A percentile compares a stretch with the other conserved stretches of the same genome.
Evolutionary conservation across 2,888 invertebrate genomes (phyloP).

Genomic region (Dasysyrphus albostriatus): DNA sequence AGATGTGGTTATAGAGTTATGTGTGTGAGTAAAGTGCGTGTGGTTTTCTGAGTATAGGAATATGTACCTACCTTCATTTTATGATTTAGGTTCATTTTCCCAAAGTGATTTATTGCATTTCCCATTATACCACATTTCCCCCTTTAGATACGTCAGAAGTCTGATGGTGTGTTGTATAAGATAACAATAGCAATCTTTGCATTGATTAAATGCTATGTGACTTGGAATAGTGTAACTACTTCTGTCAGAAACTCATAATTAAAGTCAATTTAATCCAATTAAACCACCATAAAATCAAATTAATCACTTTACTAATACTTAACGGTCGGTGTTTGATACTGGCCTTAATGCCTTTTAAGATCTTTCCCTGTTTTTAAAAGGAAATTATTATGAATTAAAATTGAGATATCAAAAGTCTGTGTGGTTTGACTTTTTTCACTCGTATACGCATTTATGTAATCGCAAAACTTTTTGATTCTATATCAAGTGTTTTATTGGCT

Average conservation of each 20-base stretch:
- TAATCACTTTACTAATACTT: slow-evolving; percentile 56
- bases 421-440: neutral
- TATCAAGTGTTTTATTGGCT: slow-evolving; percentile 7
- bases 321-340: slow-evolving; percentile 37
- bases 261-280: slow-evolving; percentile 67
- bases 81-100: slow-evolving; percentile 57
- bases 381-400: slow-evolving; percentile 35
- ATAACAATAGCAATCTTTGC: neutral
- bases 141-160: neutral
- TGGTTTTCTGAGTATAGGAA: slow-evolving; percentile 50
- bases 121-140: neutral
- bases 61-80: slow-evolving; percentile 47
- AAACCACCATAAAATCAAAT: slow-evolving; percentile 55
- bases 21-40: slow-evolving; percentile 45
- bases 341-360: slow-evolving; percentile 7
- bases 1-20: slow-evolving; percentile 14
- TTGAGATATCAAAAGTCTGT: slow-evolving; percentile 24
- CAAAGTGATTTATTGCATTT: slow-evolving; percentile 61
- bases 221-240: neutral
- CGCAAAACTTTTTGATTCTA: slow-evolving; percentile 1
- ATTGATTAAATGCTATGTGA: neutral
- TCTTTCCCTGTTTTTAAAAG: neutral
- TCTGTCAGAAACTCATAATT: slow-evolving; percentile 34
- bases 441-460: neutral
- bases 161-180: neutral